Evolutionary conservation across 2,113 vertebrate species (phyloP).

Genomic region (Peromyscus leucopus): DNA sequence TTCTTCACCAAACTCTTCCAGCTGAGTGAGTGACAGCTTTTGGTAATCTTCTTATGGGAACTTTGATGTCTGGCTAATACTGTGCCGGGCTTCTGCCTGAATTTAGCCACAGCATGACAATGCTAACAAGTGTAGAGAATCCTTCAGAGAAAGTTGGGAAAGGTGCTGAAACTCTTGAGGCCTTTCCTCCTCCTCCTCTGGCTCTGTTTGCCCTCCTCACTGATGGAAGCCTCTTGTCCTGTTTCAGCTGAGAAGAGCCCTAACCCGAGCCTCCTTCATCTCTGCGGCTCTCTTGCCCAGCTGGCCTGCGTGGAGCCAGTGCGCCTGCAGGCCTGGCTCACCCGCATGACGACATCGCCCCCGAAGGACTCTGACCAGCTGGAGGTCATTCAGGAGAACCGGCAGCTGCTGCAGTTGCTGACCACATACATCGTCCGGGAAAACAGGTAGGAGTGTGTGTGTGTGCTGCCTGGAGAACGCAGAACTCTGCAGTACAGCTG

Average conservation of each 20-base stretch:
- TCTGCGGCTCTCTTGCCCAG: constrained; percentile 97
- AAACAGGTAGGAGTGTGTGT: constrained; percentile 88
- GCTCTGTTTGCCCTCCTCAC: neutral
- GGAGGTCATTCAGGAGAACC: constrained; percentile 97
- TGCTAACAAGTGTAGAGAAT: constrained; percentile 75
- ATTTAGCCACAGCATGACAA: neutral
- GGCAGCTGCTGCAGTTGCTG: constrained; percentile 95
- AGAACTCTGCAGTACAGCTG: neutral
- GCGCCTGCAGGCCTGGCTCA: constrained; percentile 96
- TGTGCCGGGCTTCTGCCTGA: constrained; percentile 41
- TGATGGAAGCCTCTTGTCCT: constrained; percentile 53
- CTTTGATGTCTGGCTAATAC: constrained; percentile 67
- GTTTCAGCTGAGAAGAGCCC: constrained; percentile 96
- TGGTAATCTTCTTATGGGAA: constrained; percentile 71
- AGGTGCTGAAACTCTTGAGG: constrained; percentile 31
- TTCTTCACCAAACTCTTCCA: constrained; percentile 99
- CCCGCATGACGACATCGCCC: constrained; percentile 95
- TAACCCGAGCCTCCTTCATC: constrained; percentile 95
- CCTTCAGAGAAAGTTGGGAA: constrained; percentile 65
- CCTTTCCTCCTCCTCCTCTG: neutral
- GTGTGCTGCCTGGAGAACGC: neutral
- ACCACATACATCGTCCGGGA: constrained; percentile 98
- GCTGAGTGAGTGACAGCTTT: constrained; percentile 92
- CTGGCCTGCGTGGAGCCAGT: constrained; percentile 95
- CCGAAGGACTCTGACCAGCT: constrained; percentile 97